phyloP scores from a whole-genome alignment of 2,113 vertebrate species.

The Cnemophilus loriae region DNA sequence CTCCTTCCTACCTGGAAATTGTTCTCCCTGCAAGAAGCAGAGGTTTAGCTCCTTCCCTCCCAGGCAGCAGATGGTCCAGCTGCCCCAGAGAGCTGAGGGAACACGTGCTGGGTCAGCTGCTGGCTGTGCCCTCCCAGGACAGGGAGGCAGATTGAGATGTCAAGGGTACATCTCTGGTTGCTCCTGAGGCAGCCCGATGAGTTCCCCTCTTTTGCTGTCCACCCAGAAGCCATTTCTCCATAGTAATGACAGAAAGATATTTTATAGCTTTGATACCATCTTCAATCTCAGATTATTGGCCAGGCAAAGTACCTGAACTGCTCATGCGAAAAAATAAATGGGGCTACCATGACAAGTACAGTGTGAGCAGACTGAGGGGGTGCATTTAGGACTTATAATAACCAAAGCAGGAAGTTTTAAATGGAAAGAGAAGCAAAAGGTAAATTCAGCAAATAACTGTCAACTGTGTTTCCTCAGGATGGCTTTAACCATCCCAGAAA shows the following conservation, averaged over 20 bases:
- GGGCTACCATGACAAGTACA: neutral
- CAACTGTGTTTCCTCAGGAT: neutral
- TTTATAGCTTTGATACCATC: neutral
- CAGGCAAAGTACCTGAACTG: neutral
- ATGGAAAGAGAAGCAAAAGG: neutral
- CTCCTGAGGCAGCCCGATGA: neutral
- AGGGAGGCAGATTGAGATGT: neutral
- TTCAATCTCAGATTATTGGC: neutral
- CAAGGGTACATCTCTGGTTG: neutral
- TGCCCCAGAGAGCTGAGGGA: neutral
- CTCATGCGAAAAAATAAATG: neutral
- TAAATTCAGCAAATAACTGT: neutral
- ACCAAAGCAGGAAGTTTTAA: neutral
- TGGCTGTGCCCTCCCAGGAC: neutral
- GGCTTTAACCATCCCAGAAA: neutral
- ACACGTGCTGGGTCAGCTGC: neutral
- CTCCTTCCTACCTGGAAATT: fast-evolving
- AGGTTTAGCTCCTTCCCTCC: neutral
- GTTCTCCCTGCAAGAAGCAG: neutral
- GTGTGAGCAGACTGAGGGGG: neutral
- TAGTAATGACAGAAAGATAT: neutral
- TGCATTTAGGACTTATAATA: neutral
- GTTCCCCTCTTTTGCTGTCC: neutral
- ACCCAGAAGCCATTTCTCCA: neutral
- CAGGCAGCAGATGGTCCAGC: neutral